These are phyloP conservation scores for Coturnix japonica DNA, from an alignment of 2,113 vertebrate genomes.

Conservation along the genomic window DNA sequence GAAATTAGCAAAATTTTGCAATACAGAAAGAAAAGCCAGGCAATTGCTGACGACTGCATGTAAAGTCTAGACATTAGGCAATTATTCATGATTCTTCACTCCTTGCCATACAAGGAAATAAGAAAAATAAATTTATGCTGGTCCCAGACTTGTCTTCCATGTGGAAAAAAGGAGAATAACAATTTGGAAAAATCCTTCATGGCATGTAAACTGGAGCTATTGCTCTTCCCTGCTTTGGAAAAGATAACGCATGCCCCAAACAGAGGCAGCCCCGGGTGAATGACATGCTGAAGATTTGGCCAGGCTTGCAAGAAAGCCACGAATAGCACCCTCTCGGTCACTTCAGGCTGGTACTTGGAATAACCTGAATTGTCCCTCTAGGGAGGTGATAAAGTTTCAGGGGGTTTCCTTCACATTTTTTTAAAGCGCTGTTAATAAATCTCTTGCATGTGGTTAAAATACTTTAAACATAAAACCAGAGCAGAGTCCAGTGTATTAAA, in stretches of 20 bases:
- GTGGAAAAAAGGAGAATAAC: background rate
- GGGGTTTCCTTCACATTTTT: accelerated
- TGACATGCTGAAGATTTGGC: background rate
- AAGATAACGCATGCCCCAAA: background rate
- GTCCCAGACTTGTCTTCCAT: background rate
- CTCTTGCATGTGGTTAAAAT: background rate
- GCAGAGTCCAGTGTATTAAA: background rate
- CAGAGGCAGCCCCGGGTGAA: background rate
- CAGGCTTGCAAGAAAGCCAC: background rate
- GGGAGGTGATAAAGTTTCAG: background rate
- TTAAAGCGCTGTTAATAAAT: background rate
- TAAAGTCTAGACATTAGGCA: conserved; percentile 44
- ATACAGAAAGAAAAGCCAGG: conserved; percentile 12
- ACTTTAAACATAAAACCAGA: background rate
- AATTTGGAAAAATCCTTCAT: background rate
- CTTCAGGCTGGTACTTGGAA: background rate
- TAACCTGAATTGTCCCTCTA: background rate
- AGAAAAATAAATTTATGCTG: conserved; percentile 15
- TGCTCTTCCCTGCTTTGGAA: background rate
- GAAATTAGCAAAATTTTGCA: conserved; percentile 7
- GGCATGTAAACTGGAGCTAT: background rate
- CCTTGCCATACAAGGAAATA: background rate
- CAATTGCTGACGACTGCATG: conserved; percentile 7
- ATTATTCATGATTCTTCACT: conserved; percentile 17
- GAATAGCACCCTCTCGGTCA: background rate